Evolutionary conservation across 1,140 invertebrate genomes (phyloP), one percentile per base, ranked within the genome.

Genomic region (Pachypsylla venusta): DNA sequence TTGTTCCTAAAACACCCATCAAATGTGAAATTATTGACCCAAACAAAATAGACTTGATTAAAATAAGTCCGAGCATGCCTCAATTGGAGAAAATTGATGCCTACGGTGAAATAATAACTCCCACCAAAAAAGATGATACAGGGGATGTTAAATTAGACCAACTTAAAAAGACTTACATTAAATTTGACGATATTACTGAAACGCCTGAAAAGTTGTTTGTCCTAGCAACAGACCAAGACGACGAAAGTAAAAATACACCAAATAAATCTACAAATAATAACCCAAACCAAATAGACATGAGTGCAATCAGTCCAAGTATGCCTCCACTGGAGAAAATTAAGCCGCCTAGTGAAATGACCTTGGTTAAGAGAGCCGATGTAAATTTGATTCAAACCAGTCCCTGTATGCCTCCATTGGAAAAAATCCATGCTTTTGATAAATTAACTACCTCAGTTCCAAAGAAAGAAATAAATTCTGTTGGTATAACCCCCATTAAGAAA

Each of bases 21-120:
- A 48, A 48, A 48, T 22, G 42, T 48, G 42, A 48, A 48, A 4
- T 22, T 22, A 48, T 48, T 48, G 42, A 48, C 42, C 42, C 42
- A 7, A 48, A 4, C 42, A 48, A 48, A 22, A 48, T 48, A 10
- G 42, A 48, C 22, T 22, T 48, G 7, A 48, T 48, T 22, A 48
- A 48, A 22, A 19, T 48, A 3, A 48, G 42, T 48, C 42, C 42
- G 16, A 48, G 22, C 42, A 48, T 48, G 42, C 42, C 42, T 48
- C 42, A 48, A 22, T 22, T 48, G 16, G 42, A 48, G 42, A 48
- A 48, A 19, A 48, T 48, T 5, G 42, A 48, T 19, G 16, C 42
- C 7, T 4, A 19, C 42, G 22, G 7, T 4, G 42, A 5, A 19
- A n/a, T 22, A 4, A 22, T 19, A 4, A 48, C 42, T 48, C 42